Evolutionary conservation across 2,113 vertebrate genomes (phyloP).

Genomic region (Sclerurus mexicanus): DNA sequence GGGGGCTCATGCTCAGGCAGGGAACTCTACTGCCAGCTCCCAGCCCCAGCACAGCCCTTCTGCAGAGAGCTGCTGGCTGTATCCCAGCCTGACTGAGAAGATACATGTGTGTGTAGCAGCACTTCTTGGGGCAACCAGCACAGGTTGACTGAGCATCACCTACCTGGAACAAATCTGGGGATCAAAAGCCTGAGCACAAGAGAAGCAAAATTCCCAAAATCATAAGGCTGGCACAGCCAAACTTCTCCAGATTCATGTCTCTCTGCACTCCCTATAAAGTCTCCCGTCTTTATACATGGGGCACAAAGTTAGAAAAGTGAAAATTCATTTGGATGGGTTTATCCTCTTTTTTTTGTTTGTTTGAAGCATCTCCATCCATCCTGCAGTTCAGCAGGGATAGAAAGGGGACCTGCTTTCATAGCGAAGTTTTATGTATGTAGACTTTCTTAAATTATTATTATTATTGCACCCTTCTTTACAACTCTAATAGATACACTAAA

Average conservation of each 20-base stretch:
- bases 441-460: not conserved
- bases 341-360: not conserved
- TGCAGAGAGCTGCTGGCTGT: not conserved
- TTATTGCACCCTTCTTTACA: not conserved
- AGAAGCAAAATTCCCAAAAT: not conserved
- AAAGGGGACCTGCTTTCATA: not conserved
- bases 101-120: rapidly evolving
- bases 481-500: not conserved
- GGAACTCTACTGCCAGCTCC: not conserved
- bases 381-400: not conserved
- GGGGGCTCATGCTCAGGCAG: not conserved
- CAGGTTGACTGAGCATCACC: rapidly evolving
- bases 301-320: not conserved
- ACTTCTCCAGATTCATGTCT: not conserved
- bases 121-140: not conserved
- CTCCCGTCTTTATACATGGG: not conserved
- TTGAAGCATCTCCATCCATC: not conserved
- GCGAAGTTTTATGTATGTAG: not conserved
- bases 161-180: not conserved
- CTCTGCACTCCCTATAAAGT: not conserved
- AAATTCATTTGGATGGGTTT: not conserved
- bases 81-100: not conserved
- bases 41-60: not conserved
- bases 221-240: not conserved
- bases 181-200: not conserved